Percentiles rank a stretch among this genome's conserved stretches.
Evolutionary conservation across 1,140 invertebrate genomes (phyloP).

Genomic region (Dermatophagoides farinae): DNA sequence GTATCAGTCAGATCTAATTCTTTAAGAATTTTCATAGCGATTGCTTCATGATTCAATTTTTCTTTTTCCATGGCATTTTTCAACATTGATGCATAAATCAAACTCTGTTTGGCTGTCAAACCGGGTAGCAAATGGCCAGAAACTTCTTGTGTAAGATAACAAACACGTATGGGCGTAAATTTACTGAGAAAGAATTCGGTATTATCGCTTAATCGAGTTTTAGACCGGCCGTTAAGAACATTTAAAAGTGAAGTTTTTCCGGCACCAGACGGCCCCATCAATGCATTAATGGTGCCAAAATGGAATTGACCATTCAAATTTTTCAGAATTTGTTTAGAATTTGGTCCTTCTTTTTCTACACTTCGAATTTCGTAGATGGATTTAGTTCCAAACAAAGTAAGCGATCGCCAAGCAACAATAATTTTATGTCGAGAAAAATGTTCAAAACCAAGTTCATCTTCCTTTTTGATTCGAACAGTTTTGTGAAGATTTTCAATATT

Average conservation of each 20-base stretch:
- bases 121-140: slow-evolving; percentile 59
- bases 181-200: not conserved
- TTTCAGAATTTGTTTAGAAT: not conserved
- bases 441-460: not conserved
- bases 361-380: not conserved
- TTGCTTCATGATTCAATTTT: not conserved
- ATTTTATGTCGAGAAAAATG: not conserved
- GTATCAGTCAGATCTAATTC: not conserved
- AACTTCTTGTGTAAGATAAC: not conserved
- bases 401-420: not conserved
- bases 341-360: not conserved
- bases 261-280: slow-evolving; percentile 4
- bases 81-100: not conserved
- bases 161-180: not conserved
- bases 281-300: not conserved
- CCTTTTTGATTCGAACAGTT: not conserved
- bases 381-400: not conserved
- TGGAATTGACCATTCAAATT: not conserved
- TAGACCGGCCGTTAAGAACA: not conserved
- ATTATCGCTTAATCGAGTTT: not conserved
- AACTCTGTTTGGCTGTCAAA: slow-evolving; percentile 41
- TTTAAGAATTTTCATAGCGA: not conserved
- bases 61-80: not conserved
- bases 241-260: slow-evolving; percentile 1
- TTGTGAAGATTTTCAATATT: too few species aligned